Base-by-base conservation (phyloP, 2,888 invertebrate genomes). In the Leptodirus hochenwartii region DNA sequence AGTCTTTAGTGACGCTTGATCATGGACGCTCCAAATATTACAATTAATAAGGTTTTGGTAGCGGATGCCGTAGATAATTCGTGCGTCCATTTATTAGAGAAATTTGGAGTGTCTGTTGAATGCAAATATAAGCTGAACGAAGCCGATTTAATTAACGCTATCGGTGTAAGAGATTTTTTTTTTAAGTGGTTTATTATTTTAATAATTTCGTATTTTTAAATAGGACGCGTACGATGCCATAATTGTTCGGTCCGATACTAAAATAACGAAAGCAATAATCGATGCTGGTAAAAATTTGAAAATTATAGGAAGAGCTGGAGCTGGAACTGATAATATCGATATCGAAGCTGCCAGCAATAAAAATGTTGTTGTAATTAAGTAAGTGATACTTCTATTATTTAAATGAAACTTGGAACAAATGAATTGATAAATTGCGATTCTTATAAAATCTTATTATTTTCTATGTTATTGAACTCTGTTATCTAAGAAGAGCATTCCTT, bases 251-350 rank as follows among this genome's bases (percentile, higher is more conserved):
- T 93, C 93, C 4, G 91, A 91, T 34, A 85, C 93, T 0, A 88
- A 88, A 64, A 90, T 95, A 31, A 88, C 88, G 2, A 70, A 72
- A 31, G 82, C 85, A 39, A 74, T 96, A 15, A 64, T 96, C 36
- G 65, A 69, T 31, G 75, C 75, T 2, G 80, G 73, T 2, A 62
- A 62, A 2, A 71, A 68, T 31, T 60, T 96, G 24, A 81, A 82
- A 56, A 78, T 88, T 11, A 79, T 96, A 23, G 95, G 90, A 9
- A 69, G 96, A 25, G 96, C 96, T n/a, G 96, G 96, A 4, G 95
- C 93, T 2, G 98, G 98, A 3, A 88, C 95, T 4, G 98, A 98
- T 59, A 98, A 96, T 56, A 95, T 98, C 38, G 91, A 98, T 51
- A 73, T 87, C 25, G 58, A 64, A 22, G 77, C 84, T 4, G 95